Evolutionary conservation across 2,797 vertebrate species (phyloP).

Genomic region (Spea hammondii): DNA sequence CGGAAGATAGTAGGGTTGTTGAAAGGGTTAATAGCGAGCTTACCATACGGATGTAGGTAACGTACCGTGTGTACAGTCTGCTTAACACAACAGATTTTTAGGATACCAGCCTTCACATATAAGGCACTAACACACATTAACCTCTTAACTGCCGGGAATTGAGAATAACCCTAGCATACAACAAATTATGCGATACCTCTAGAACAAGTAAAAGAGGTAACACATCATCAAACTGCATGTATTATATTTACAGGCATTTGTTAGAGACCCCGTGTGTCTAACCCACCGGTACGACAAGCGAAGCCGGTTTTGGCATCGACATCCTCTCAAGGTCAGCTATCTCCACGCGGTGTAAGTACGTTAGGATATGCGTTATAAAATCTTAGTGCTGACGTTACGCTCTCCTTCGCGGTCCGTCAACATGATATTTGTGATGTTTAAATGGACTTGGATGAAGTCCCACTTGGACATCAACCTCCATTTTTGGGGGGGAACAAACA

Average conservation of each 20-base stretch:
- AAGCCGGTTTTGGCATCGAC: no score
- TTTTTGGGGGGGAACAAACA: neutral
- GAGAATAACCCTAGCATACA: neutral
- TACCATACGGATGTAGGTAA: no score
- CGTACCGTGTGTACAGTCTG: no score
- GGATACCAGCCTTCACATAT: conserved; percentile 37
- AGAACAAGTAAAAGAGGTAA: no score
- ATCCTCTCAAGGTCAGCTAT: no score
- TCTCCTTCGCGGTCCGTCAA: neutral
- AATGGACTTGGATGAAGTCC: neutral
- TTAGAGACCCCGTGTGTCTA: no score
- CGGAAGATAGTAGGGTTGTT: no score
- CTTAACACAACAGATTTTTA: neutral
- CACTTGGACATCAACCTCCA: neutral
- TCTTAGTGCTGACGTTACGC: neutral
- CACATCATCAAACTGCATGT: no score
- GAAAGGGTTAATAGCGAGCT: no score
- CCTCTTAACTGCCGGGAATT: neutral
- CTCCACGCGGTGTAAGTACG: neutral
- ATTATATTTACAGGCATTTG: no score
- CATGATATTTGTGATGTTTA: neutral
- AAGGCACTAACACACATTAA: conserved; percentile 73
- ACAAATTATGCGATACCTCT: no score
- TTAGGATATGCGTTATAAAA: neutral
- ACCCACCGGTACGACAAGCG: no score